Evolutionary conservation across 2,113 vertebrate species (phyloP), one percentile per base, ranked within the genome.

Genomic region (Semnornis frantzii): DNA sequence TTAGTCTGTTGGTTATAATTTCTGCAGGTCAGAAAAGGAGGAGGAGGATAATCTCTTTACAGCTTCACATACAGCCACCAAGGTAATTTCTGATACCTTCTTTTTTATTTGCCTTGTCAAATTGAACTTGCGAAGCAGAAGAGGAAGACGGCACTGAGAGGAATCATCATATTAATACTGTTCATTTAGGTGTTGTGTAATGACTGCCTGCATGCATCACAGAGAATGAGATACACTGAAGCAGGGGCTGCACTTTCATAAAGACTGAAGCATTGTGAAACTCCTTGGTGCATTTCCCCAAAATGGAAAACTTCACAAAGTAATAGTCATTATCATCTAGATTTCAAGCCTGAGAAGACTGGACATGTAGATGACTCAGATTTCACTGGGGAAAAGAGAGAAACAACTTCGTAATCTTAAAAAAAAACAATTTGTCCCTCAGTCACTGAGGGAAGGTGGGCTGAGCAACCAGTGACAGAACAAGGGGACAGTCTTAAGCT

Each of bases 171-270:
- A 2, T 13, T 8, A 25, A 23, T 44, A 16, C 6, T 50, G n/a
- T 17, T 33, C 9, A 9, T 24, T n/a, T 9, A 57, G 37, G 31
- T 14, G 11, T 2, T 58, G 46, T 54, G 57, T 70, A 62, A 10
- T 19, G 59, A n/a, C 16, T 52, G 50, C 24, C 50, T 24, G 24
- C 23, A 52, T 25, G 23, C 50, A 52, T 52, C 50, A 52, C 50
- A 52, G 50, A 52, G 50, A 52, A 25, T 23, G 13, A 52, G 23
- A 52, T 52, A 52, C 50, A 25, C 50, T 52, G 50, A 24, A 39
- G 62, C 15, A 62, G 20, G 4, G 10, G 6, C 21, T 31, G 7
- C 1, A 0, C 78, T 33, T n/a, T 72, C 71, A 46, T 0, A 75
- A 17, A 77, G 23, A 39, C 34, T 30, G 8, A 78, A 74, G 52